Percentiles rank a stretch among this genome's conserved stretches.
These are phyloP conservation scores for Hirtodrosophila duncani DNA, from an alignment of 2,888 invertebrate species.

Conservation along the genomic window DNA sequence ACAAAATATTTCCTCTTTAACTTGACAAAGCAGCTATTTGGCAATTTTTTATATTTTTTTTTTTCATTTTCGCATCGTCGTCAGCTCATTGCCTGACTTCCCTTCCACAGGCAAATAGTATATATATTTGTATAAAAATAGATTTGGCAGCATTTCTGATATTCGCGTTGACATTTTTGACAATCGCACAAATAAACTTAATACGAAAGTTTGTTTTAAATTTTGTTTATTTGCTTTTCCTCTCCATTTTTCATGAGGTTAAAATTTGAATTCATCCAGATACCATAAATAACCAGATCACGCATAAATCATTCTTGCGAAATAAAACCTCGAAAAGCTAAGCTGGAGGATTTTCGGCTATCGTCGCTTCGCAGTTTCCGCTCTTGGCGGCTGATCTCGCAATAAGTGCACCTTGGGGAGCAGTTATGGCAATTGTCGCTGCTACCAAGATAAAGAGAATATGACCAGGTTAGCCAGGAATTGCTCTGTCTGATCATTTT, in stretches of 20 bases:
- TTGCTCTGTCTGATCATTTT: too few species aligned
- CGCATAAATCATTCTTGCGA: slow-evolving; percentile 57
- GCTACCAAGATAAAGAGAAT: slow-evolving; percentile 25
- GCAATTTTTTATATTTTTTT: slow-evolving; percentile 3
- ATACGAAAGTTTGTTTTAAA: too few species aligned
- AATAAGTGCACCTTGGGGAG: slow-evolving; percentile 59
- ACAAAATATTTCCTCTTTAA: slow-evolving; percentile 14
- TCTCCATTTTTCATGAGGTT: slow-evolving; percentile 16
- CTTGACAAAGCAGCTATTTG: slow-evolving; percentile 19
- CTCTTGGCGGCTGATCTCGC: too few species aligned
- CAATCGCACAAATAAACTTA: slow-evolving; percentile 28
- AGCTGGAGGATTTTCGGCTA: slow-evolving; percentile 19
- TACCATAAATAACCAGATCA: slow-evolving; percentile 52
- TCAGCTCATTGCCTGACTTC: neutral
- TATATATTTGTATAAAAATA: slow-evolving; percentile 22
- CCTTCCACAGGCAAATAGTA: too few species aligned
- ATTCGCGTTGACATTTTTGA: too few species aligned
- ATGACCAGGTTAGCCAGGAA: slow-evolving; percentile 30
- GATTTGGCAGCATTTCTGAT: too few species aligned
- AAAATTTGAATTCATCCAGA: slow-evolving; percentile 56
- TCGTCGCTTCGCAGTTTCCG: slow-evolving; percentile 19
- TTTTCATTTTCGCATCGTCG: slow-evolving; percentile 5
- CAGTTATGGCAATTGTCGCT: slow-evolving; percentile 50
- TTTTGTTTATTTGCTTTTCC: slow-evolving; percentile 9
- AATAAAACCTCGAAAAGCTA: slow-evolving; percentile 21